Base-by-base conservation (phyloP, 2,888 invertebrate genomes). In the Spodoptera picta region DNA sequence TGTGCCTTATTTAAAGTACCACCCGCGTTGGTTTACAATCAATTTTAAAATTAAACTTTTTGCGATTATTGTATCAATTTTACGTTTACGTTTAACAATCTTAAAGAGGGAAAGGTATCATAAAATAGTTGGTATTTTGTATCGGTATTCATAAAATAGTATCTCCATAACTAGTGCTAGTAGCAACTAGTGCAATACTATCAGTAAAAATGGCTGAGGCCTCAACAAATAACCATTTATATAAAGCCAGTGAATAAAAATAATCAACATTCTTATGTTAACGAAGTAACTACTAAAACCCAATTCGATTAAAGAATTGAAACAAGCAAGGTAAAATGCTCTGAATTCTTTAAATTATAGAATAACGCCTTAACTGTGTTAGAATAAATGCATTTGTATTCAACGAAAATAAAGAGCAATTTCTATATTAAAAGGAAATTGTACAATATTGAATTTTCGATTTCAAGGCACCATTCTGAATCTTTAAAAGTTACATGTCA, bases 1-100 rank as follows among this genome's bases (percentile, higher is more conserved):
- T 82, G 80, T 84, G 85, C 83, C 81, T 84, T 84, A 86, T 86
- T 79, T 73, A 64, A 73, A 75, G 65, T 81, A 77, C 81, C 87
- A 85, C 87, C 87, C 87, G 86, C 88, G 80, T 81, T 79, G 86
- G 70, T 72, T 83, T 82, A 83, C 86, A 79, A 83, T 85, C 79
- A 81, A 77, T 83, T 84, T 82, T 83, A 82, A 84, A 77, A 76
- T 75, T 60, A 53, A 61, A 65, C 75, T 76, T 84, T 19, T 80
- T 62, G 81, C 79, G 77, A 78, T 81, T 81, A 65, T 71, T 14
- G 47, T 56, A 58, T 24, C 14, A 53, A 47, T 68, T 14, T 51
- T 23, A 46, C 12, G 44, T 42, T 51, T 44, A 52, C 58, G 54
- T 47, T 45, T 51, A 27, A 7, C 3, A 27, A 5, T 5, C 3